Conservation (phyloP, 2,888 invertebrate genomes). For the Sepiola atlantica region DNA sequence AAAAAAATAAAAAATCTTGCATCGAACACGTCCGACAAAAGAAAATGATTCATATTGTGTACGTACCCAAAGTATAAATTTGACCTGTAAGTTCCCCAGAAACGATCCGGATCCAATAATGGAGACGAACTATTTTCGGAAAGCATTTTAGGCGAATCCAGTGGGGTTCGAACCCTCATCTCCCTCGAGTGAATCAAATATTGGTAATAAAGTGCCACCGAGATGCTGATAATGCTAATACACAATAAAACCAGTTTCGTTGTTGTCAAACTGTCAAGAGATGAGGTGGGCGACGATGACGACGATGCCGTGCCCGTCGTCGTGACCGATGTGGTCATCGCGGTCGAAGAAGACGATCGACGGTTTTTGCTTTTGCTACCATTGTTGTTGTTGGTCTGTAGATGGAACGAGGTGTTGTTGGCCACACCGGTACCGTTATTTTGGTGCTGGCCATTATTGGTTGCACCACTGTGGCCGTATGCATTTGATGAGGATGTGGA, state of each 20-base stretch:
- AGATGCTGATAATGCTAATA: neutral
- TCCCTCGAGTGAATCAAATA: constrained; percentile 62
- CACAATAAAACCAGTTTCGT: constrained; percentile 11
- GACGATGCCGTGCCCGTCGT: neutral
- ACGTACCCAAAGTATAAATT: constrained; percentile 61
- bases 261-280: neutral
- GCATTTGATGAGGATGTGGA: neutral
- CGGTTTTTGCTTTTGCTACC: constrained; percentile 33
- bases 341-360: neutral
- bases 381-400: neutral
- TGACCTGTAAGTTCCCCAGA: constrained; percentile 90
- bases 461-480: neutral
- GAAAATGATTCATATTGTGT: neutral
- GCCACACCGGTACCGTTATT: neutral
- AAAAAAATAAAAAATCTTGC: too few relatives aligned
- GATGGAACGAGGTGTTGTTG: neutral
- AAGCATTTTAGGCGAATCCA: constrained; percentile 63
- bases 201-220: constrained; percentile 71
- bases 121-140: constrained; percentile 60
- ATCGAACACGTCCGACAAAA: too few relatives aligned
- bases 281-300: neutral
- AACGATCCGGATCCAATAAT: constrained; percentile 61
- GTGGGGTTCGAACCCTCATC: constrained; percentile 60
- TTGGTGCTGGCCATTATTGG: constrained; percentile 1
- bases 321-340: neutral